A percentile compares a stretch with the other conserved stretches of the same genome.
Evolutionary conservation across 2,888 invertebrate species (phyloP).

Genomic region (Auanema sp.): DNA sequence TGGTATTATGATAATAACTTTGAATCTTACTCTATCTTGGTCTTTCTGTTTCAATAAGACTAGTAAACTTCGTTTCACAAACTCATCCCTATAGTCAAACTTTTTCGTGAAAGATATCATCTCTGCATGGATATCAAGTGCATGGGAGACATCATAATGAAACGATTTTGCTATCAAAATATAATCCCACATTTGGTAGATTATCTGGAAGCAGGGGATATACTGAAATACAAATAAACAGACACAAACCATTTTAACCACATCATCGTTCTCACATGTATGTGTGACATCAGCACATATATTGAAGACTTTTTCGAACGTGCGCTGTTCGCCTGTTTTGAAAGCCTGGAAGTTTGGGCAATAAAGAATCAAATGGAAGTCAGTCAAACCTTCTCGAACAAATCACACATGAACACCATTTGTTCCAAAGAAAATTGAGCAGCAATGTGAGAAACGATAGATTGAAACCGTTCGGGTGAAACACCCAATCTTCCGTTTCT

Average conservation of each 20-base stretch:
- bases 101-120: not conserved
- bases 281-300: too few relatives aligned
- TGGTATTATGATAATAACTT: too few relatives aligned
- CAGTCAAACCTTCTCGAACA: conserved; percentile 23
- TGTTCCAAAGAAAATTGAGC: conserved; percentile 25
- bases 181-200: conserved; percentile 1
- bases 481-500: conserved; percentile 67
- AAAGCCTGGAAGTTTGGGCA: conserved; percentile 13
- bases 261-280: not conserved
- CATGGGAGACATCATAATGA: not conserved
- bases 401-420: conserved; percentile 28
- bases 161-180: not conserved
- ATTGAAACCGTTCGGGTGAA: conserved; percentile 69
- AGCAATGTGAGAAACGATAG: conserved; percentile 66
- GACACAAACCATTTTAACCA: not conserved
- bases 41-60: too few relatives aligned
- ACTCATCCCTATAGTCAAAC: too few relatives aligned
- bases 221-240: not conserved
- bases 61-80: too few relatives aligned
- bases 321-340: conserved; percentile 23
- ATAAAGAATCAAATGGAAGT: not conserved
- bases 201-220: not conserved
- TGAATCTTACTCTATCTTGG: too few relatives aligned
- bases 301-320: conserved; percentile 28
- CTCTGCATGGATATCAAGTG: not conserved